phyloP scores from a whole-genome alignment of 2,113 vertebrate species.

The Eidolon helvum region DNA sequence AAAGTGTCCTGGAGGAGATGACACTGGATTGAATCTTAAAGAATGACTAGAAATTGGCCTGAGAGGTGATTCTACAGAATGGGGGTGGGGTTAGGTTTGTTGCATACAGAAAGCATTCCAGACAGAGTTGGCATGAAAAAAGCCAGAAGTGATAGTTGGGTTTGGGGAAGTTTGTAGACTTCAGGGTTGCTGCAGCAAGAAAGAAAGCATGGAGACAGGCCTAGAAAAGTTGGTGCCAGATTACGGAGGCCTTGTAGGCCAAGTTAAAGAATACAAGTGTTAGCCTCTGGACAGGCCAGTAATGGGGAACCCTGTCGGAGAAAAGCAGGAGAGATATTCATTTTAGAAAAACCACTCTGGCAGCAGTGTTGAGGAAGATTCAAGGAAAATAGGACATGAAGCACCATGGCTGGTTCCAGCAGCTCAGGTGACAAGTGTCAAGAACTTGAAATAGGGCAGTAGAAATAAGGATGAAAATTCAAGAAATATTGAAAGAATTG shows the following conservation, averaged over 20 bases:
- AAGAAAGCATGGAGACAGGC: background rate
- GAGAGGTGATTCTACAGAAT: background rate
- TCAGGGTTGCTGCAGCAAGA: background rate
- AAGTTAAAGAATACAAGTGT: background rate
- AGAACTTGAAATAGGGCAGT: background rate
- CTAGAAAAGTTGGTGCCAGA: background rate
- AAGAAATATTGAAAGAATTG: background rate
- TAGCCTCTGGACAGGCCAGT: background rate
- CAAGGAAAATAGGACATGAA: background rate
- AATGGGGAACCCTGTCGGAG: background rate
- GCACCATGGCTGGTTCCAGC: background rate
- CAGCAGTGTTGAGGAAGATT: background rate
- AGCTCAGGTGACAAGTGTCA: background rate
- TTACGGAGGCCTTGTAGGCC: background rate
- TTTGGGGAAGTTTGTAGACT: background rate
- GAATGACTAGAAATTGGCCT: background rate
- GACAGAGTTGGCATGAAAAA: background rate
- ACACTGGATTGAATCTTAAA: background rate
- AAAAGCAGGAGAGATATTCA: background rate
- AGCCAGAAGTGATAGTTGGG: background rate
- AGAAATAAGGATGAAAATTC: slow-evolving; percentile 36
- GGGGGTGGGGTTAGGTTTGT: background rate
- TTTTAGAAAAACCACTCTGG: background rate
- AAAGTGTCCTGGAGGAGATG: background rate
- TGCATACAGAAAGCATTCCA: background rate